phyloP scores from a whole-genome alignment of 2,888 invertebrate species.

The Laspeyria flexula region DNA sequence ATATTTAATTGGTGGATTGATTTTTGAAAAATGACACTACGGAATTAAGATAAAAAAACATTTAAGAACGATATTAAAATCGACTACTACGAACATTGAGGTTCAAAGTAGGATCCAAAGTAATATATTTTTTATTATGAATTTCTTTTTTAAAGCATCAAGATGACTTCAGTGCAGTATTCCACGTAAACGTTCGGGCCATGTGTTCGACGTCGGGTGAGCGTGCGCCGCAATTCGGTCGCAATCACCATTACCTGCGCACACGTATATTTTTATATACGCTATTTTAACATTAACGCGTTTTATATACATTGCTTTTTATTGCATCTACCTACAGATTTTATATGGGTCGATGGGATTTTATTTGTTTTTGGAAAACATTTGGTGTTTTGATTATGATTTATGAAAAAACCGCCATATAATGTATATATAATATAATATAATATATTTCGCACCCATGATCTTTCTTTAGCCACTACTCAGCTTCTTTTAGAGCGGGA shows the following conservation, averaged over 20 bases:
- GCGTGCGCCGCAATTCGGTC: constrained; percentile 72
- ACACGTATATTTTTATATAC: constrained; percentile 73
- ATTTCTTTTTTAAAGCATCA: constrained; percentile 47
- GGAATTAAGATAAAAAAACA: too few relatives aligned
- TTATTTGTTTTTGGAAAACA: constrained; percentile 36
- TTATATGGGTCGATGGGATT: constrained; percentile 43
- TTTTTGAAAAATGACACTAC: too few relatives aligned
- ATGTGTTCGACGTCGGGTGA: constrained; percentile 74
- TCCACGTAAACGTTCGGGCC: constrained; percentile 60
- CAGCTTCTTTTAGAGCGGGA: too few relatives aligned
- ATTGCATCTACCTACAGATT: constrained; percentile 40
- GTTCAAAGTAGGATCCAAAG: too few relatives aligned
- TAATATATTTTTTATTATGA: too few relatives aligned
- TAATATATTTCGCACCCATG: too few relatives aligned
- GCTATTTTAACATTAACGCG: constrained; percentile 58
- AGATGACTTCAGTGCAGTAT: constrained; percentile 27
- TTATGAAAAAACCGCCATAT: not conserved
- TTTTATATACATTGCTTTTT: constrained; percentile 52
- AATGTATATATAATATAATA: too few relatives aligned
- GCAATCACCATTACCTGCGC: constrained; percentile 76
- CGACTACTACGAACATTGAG: too few relatives aligned
- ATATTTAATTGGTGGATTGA: too few relatives aligned
- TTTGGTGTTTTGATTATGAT: constrained; percentile 18
- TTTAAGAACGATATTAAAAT: too few relatives aligned
- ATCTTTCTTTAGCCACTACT: too few relatives aligned